Percentiles rank a stretch among this genome's conserved stretches.
Evolutionary conservation across 2,797 vertebrate species (phyloP).

Genomic region (Xiphorhynchus erythropygius): DNA sequence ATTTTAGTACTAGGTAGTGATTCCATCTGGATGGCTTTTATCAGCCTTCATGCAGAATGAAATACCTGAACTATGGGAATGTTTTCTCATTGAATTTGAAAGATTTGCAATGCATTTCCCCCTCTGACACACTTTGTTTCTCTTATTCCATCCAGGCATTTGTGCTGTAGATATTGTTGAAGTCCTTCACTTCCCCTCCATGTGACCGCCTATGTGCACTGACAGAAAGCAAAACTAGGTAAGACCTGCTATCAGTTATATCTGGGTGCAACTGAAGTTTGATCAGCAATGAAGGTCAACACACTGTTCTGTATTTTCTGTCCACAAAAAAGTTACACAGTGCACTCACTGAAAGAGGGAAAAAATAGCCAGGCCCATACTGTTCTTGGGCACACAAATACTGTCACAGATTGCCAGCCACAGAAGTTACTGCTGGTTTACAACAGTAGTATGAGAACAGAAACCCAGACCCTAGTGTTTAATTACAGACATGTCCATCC

Average conservation of each 20-base stretch:
- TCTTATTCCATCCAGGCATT: conserved; percentile 1
- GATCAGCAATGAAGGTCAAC: conserved; percentile 26
- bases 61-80: background rate
- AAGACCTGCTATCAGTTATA: conserved; percentile 1
- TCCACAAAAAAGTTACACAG: background rate
- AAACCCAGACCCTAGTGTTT: conserved; percentile 15
- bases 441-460: background rate
- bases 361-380: background rate
- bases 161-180: background rate
- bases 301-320: background rate
- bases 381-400: background rate
- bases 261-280: conserved; percentile 15
- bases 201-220: background rate
- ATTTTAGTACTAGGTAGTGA: background rate
- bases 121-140: background rate
- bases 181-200: background rate
- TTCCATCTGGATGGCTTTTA: background rate
- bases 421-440: background rate
- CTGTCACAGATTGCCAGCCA: background rate
- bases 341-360: background rate
- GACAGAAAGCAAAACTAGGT: conserved; percentile 36
- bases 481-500: background rate
- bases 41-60: background rate
- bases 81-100: background rate
- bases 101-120: background rate